Base-by-base conservation (phyloP, 2,113 vertebrate genomes). In the Mixornis gularis region DNA sequence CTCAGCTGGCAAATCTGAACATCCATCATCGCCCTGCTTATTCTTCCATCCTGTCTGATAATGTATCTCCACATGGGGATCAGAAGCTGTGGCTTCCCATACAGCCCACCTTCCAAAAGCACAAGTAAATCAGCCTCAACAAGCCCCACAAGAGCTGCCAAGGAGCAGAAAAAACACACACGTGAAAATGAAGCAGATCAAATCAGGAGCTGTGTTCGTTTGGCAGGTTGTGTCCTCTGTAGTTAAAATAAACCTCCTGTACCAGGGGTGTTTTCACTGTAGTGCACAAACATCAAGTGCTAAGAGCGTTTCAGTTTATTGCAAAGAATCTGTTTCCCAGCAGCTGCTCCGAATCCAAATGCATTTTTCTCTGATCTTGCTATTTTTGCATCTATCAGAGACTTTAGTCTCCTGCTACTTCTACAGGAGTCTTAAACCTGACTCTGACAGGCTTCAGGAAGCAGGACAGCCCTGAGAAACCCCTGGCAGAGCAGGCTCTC, bases 161-260 rank as follows among this genome's bases (percentile, higher is more conserved):
- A 68, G 20, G 56, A 85, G 64, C 56, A 80, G 60, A n/a, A 72
- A 93, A 80, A 64, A 56, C 56, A 66, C 36, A 26, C 76, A 68
- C 36, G 14, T 17, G 66, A 65, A 78, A 80, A 78, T 3, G 26
- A 93, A 64, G 34, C 8, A 81, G 58, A 80, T 94, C 89, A 74
- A 59, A 79, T 88, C 83, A 83, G 90, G 36, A 73, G 66, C 73
- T 24, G 62, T 60, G 38, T 84, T 85, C 65, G 18, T 90, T 71
- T 90, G 90, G 81, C 93, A 95, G 80, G 77, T 68, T 95, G 77
- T 90, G 83, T 93, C 93, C 90, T 83, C 66, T 74, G 65, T 80
- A 88, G 92, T 84, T 94, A 65, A 88, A 95, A 92, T 68, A 93
- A 94, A 79, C 80, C 69, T 20, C 14, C 86, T 56, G 46, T 63